These are phyloP conservation scores for rabbit (Oryctolagus cuniculus) DNA, from an alignment of 2,113 vertebrate species.

Conservation along the genomic window DNA sequence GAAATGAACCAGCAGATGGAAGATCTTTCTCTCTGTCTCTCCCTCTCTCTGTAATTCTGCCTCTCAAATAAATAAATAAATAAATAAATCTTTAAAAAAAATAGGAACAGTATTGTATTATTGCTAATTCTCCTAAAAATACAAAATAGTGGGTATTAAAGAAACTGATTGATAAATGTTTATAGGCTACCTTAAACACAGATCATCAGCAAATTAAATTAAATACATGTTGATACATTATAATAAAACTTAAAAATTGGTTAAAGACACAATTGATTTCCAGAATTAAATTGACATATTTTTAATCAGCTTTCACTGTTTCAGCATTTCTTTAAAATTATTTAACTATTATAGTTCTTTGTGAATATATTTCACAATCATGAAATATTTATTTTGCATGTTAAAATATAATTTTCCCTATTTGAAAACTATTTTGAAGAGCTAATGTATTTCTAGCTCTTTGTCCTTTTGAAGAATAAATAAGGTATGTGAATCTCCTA, in stretches of 20 bases:
- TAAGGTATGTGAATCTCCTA: background rate
- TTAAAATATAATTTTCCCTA: conserved; percentile 33
- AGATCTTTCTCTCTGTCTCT: no score
- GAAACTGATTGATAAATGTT: background rate
- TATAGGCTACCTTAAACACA: background rate
- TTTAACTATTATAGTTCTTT: conserved; percentile 43
- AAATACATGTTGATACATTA: background rate
- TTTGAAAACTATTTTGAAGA: conserved; percentile 40
- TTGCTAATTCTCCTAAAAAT: background rate
- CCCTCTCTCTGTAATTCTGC: no score
- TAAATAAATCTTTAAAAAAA: background rate
- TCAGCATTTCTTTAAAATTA: background rate
- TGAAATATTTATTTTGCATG: conserved; percentile 12
- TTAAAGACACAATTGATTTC: conserved; percentile 48
- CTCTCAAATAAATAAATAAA: no score
- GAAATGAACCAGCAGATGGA: no score
- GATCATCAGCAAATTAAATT: conserved; percentile 49
- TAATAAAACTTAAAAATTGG: conserved; percentile 46
- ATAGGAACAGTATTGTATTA: background rate
- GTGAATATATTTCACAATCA: conserved; percentile 35
- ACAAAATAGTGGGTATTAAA: conserved; percentile 5
- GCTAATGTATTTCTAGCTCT: background rate
- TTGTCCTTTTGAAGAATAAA: conserved; percentile 48
- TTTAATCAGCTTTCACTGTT: background rate
- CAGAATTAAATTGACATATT: conserved; percentile 29